phyloP scores from a whole-genome alignment of 2,888 invertebrate species.

The Rhorus exstirpatorius region DNA sequence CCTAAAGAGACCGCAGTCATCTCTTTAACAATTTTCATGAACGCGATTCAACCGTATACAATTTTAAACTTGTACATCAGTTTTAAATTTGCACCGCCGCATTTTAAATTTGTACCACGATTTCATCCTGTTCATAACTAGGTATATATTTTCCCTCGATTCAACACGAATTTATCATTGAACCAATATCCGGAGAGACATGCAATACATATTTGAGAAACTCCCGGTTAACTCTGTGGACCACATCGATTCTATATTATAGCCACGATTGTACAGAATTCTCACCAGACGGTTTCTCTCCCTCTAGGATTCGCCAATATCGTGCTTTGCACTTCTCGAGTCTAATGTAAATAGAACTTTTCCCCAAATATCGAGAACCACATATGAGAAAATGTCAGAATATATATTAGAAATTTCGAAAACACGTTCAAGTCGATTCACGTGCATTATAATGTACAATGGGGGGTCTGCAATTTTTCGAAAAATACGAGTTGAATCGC shows the following conservation, averaged over 20 bases:
- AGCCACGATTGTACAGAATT: conserved; percentile 11
- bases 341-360: conserved; percentile 49
- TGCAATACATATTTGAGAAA: conserved; percentile 36
- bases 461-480: no score
- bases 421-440: neutral
- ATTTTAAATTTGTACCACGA: no score
- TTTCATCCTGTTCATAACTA: neutral
- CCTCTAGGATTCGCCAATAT: conserved; percentile 14
- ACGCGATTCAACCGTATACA: neutral
- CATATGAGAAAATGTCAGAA: conserved; percentile 52
- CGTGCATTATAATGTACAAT: neutral
- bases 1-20: no score
- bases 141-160: conserved; percentile 15
- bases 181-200: conserved; percentile 21
- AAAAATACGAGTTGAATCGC: neutral
- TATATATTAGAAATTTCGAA: conserved; percentile 50
- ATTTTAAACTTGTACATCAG: neutral
- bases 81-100: neutral
- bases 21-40: no score
- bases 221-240: conserved; percentile 24
- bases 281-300: conserved; percentile 10
- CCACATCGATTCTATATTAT: conserved; percentile 45
- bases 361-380: conserved; percentile 26
- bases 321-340: neutral
- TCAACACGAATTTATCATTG: conserved; percentile 32